Evolutionary conservation across 2,888 invertebrate genomes (phyloP).

Genomic region (Laspeyria flexula): DNA sequence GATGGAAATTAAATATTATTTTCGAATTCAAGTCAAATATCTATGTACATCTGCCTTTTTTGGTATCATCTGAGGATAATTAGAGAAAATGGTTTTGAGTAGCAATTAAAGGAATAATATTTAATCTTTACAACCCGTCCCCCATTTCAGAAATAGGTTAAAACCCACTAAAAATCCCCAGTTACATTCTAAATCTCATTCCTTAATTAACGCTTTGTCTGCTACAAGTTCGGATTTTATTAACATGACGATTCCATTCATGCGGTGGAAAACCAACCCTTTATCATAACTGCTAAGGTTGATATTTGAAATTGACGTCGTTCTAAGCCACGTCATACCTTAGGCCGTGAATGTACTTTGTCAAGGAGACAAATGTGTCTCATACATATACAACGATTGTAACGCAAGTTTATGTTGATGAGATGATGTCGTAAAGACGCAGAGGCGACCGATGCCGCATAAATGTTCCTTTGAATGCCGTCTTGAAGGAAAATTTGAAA

Average conservation of each 20-base stretch:
- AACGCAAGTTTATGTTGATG: constrained; percentile 49
- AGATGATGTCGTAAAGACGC: constrained; percentile 30
- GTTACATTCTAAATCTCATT: constrained; percentile 54
- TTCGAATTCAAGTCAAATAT: too few relatives aligned
- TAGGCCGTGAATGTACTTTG: constrained; percentile 63
- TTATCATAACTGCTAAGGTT: constrained; percentile 12
- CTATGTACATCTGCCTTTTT: too few relatives aligned
- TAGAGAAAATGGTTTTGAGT: not conserved
- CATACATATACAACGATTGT: constrained; percentile 59
- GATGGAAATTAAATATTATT: too few relatives aligned
- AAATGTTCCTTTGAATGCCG: constrained; percentile 21
- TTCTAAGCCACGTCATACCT: constrained; percentile 50
- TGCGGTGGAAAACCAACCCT: constrained; percentile 18
- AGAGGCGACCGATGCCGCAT: constrained; percentile 42
- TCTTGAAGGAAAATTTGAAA: constrained; percentile 9
- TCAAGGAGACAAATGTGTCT: constrained; percentile 67
- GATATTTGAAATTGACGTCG: constrained; percentile 5
- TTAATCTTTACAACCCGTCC: constrained; percentile 5
- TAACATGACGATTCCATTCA: constrained; percentile 48
- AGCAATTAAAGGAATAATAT: too few relatives aligned
- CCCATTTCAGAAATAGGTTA: constrained; percentile 29
- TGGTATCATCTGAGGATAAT: too few relatives aligned
- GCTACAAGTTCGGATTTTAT: constrained; percentile 60
- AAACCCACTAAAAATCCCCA: constrained; percentile 37
- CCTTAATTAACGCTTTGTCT: constrained; percentile 64